These are phyloP conservation scores for Coenobita brevimanus DNA, from an alignment of 1,140 invertebrate genomes.

Conservation along the genomic window DNA sequence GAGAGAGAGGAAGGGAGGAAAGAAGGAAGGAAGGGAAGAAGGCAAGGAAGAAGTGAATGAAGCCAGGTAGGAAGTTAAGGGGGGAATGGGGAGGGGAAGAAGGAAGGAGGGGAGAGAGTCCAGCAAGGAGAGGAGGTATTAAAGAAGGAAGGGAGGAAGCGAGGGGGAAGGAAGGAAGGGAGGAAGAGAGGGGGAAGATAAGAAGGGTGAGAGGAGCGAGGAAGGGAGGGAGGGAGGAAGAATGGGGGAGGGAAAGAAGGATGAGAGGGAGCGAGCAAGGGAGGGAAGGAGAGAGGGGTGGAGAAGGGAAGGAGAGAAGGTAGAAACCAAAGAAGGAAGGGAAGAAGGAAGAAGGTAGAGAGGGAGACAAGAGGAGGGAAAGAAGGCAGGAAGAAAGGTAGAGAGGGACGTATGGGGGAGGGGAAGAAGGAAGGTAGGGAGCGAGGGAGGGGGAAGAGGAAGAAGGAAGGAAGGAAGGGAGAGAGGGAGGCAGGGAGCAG, in stretches of 20 bases:
- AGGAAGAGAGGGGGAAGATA: no score
- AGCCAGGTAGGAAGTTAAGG: no score
- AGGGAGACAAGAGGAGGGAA: background rate
- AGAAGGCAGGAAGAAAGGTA: background rate
- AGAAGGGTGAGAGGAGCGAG: no score
- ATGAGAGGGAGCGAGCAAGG: background rate
- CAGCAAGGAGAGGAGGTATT: no score
- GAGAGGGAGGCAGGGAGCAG: background rate
- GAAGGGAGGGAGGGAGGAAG: background rate
- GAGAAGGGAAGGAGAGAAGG: no score
- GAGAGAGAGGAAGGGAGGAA: no score
- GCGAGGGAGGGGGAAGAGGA: background rate
- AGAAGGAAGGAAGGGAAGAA: background rate
- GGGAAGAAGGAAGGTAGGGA: background rate
- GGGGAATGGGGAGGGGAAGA: background rate
- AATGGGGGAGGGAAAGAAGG: no score
- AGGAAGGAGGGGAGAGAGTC: background rate
- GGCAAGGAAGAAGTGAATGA: no score
- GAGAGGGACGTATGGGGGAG: constrained; percentile 5
- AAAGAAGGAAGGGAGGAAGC: background rate
- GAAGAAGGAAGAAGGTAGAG: background rate
- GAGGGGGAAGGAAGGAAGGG: background rate
- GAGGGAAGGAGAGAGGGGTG: background rate
- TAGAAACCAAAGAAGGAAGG: background rate
- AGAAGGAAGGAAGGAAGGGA: background rate